Percentiles rank a stretch among this genome's conserved stretches.
phyloP scores from a whole-genome alignment of 2,888 invertebrate species.

The Spatulosminthurus flaviceps region DNA sequence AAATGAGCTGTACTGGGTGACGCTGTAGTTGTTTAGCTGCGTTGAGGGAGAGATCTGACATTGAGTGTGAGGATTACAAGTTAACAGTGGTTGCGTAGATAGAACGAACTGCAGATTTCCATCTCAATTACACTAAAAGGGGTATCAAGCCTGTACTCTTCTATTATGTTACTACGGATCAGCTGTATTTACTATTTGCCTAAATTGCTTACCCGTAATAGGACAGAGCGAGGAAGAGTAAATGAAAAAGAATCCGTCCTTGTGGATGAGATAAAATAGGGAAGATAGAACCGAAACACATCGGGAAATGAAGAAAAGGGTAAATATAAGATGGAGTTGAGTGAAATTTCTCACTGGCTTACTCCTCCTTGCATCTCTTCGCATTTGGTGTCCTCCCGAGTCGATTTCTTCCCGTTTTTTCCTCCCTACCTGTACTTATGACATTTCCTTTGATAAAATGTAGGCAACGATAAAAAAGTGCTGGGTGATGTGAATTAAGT shows the following conservation, averaged over 20 bases:
- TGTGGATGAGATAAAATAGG: too few species aligned
- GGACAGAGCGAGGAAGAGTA: not conserved
- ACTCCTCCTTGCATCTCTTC: too few species aligned
- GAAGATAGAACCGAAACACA: too few species aligned
- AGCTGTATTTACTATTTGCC: not conserved
- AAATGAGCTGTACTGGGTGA: too few species aligned
- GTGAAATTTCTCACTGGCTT: too few species aligned
- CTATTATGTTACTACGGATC: not conserved
- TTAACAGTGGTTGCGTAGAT: not conserved
- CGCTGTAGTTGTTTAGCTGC: too few species aligned
- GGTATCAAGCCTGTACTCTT: not conserved
- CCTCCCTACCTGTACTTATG: not conserved
- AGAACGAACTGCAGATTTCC: not conserved
- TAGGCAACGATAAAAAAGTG: not conserved
- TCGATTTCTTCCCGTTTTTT: too few species aligned
- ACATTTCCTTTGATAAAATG: not conserved
- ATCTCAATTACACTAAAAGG: conserved; percentile 14
- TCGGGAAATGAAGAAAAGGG: too few species aligned
- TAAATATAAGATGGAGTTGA: too few species aligned
- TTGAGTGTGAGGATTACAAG: not conserved
- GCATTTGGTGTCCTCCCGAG: too few species aligned
- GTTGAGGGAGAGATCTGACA: not conserved
- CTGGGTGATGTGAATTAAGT: not conserved
- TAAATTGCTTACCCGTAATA: not conserved
- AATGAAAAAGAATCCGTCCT: too few species aligned